Evolutionary conservation across 2,113 vertebrate genomes (phyloP), one percentile per base, ranked within the genome.

Genomic region (Indri indri): DNA sequence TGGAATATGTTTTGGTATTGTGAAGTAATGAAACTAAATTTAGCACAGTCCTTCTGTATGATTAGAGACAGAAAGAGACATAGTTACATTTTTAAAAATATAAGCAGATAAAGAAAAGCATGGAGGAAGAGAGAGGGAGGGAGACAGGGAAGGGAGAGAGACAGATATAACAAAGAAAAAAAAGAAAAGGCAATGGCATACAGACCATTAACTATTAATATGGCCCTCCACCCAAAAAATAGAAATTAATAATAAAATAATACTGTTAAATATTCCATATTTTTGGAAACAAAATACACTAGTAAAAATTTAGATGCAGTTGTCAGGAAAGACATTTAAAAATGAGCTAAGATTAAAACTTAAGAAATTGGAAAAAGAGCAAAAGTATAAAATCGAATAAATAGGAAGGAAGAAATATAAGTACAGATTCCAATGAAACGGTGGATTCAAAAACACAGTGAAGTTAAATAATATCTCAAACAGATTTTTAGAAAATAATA

Each of bases 31-130:
- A 97, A 68, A 73, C 82, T 96, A 96, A 94, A 95, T 95, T 97
- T 96, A 96, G 91, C 84, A 89, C 32, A 73, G 61, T 89, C 87
- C 94, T 93, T 98, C 97, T 96, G 96, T 87, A 94, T 86, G 59
- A 97, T 92, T 86, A 93, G 94, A 82, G 81, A 90, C 54, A 73
- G 57, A 88, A 73, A 94, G 65, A 91, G 20, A 76, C 76, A 82
- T 30, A 77, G 73, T 87, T 93, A 52, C 54, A 57, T 85, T 95
- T 97, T 95, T 8, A 68, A 80, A 52, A 71, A 86, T 89, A 74
- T 63, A 92, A 76, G 37, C 47, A 47, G 32, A 57, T n/a, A 17
- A 52, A 63, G 34, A 30, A 63, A 77, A 45, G 4, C 59, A 70
- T 23, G 5, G 8, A 65, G n/a, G 20, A 8, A 88, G 20, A 42